Evolutionary conservation across 2,797 vertebrate genomes (phyloP).

Genomic region (Hipposideros larvatus): DNA sequence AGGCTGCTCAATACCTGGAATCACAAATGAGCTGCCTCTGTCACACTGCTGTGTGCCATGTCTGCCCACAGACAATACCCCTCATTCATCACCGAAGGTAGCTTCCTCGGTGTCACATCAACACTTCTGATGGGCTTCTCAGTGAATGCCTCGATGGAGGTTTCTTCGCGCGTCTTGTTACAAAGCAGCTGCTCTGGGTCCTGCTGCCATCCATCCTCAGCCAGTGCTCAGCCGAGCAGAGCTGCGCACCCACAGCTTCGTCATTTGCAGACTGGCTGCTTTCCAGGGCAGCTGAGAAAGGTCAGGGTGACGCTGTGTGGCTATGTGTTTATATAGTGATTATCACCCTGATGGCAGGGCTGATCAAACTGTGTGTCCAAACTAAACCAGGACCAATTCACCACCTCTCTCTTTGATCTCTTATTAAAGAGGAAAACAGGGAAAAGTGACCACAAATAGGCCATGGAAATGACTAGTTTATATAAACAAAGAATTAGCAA

Average conservation of each 20-base stretch:
- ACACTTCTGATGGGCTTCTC: background rate
- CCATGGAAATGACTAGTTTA: background rate
- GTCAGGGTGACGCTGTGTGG: background rate
- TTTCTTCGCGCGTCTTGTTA: background rate
- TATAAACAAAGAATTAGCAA: background rate
- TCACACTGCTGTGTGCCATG: background rate
- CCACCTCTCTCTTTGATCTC: background rate
- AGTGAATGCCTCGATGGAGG: background rate
- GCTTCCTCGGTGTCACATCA: background rate
- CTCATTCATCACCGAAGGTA: slow-evolving; percentile 7
- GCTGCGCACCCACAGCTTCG: background rate
- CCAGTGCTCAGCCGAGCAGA: background rate
- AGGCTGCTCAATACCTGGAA: slow-evolving; percentile 37
- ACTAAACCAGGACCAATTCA: background rate
- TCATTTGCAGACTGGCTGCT: background rate
- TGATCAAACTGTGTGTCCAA: background rate
- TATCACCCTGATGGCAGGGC: background rate
- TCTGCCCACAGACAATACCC: background rate
- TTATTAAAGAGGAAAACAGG: slow-evolving; percentile 10
- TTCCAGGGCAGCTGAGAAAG: slow-evolving; percentile 61
- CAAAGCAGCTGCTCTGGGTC: background rate
- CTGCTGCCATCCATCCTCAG: background rate
- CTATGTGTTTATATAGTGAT: slow-evolving; percentile 34
- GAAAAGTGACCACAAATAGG: background rate
- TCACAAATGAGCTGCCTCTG: slow-evolving; percentile 15